Evolutionary conservation across 2,888 invertebrate species (phyloP).

Genomic region (Noctua comes): DNA sequence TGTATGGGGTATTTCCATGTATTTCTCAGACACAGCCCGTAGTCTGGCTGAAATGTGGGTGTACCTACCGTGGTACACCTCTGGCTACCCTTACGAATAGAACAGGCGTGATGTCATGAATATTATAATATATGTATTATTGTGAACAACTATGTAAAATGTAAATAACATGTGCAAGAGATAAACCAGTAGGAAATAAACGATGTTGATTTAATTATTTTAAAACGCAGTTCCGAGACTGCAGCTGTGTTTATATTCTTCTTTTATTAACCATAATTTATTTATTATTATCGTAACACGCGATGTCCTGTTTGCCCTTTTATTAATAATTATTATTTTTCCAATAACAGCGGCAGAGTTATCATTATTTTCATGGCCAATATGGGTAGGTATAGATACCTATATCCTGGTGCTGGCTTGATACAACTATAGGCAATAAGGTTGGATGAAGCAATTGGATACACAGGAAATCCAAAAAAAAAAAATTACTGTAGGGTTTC

Average conservation of each 20-base stretch:
- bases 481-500: too few relatives aligned
- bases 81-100: neutral
- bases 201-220: neutral
- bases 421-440: neutral
- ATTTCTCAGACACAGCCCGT: neutral
- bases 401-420: neutral
- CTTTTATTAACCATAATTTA: conserved; percentile 2
- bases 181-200: conserved; percentile 21
- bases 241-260: neutral
- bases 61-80: neutral
- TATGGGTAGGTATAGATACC: neutral
- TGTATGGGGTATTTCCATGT: neutral
- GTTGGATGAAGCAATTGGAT: too few relatives aligned
- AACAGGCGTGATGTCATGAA: neutral
- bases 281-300: conserved; percentile 16
- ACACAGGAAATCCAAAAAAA: too few relatives aligned
- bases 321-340: neutral
- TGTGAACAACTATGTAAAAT: neutral
- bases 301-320: conserved; percentile 11
- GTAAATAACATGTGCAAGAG: conserved; percentile 8
- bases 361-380: neutral
- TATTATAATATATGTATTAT: neutral
- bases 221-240: conserved; percentile 13
- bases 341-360: neutral
- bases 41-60: neutral